Conservation (phyloP, 2,797 vertebrate species). For the Bovichtus diacanthus region DNA sequence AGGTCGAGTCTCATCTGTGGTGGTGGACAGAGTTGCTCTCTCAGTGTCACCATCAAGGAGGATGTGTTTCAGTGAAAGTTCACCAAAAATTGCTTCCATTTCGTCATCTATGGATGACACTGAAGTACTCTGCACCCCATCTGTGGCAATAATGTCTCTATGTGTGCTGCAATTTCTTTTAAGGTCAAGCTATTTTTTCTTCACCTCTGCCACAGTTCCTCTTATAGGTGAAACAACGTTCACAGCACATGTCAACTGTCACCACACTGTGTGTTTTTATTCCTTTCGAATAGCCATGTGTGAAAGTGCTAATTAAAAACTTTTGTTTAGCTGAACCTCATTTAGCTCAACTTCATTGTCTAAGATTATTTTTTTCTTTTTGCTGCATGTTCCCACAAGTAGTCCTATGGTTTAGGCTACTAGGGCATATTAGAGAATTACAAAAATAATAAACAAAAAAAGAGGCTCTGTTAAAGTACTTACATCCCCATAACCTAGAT, state of each 20-base stretch:
- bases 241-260: neutral
- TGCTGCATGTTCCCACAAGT: neutral
- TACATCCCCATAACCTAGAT: neutral
- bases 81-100: slow-evolving; percentile 36
- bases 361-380: neutral
- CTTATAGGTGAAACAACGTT: slow-evolving; percentile 11
- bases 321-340: neutral
- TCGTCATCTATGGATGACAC: slow-evolving; percentile 26
- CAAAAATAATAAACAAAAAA: slow-evolving; percentile 10
- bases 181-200: slow-evolving; percentile 19
- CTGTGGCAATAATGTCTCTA: neutral
- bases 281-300: neutral
- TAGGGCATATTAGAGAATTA: neutral
- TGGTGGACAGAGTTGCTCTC: slow-evolving; percentile 9
- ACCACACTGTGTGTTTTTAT: neutral
- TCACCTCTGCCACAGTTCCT: slow-evolving; percentile 4
- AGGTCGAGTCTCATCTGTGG: slow-evolving; percentile 8
- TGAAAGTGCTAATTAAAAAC: slow-evolving; percentile 8
- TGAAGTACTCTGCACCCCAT: slow-evolving; percentile 19
- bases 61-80: slow-evolving; percentile 15
- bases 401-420: neutral
- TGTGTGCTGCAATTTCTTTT: neutral
- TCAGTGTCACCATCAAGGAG: slow-evolving; percentile 2
- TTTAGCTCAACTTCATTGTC: neutral
- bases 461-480: slow-evolving; percentile 2